Conservation (phyloP, 2,888 invertebrate species). For the Diadegma fenestrale region DNA sequence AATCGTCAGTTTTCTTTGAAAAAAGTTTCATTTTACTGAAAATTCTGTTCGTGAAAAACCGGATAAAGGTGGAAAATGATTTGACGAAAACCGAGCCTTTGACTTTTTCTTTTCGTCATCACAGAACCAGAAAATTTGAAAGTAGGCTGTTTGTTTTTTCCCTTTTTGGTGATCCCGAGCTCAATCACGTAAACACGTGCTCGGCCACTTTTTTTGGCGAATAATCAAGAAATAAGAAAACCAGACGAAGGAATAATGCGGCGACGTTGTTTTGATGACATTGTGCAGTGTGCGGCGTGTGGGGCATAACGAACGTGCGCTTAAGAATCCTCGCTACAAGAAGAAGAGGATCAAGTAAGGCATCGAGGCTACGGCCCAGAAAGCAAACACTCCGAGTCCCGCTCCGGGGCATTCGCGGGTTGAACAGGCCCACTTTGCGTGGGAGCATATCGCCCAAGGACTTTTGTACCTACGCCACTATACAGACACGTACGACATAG, state of each 20-base stretch:
- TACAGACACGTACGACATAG: conserved; percentile 46
- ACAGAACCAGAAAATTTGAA: neutral
- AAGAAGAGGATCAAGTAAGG: conserved; percentile 64
- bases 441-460: conserved; percentile 70
- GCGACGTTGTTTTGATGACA: conserved; percentile 24
- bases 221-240: conserved; percentile 30
- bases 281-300: conserved; percentile 22
- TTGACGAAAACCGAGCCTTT: neutral
- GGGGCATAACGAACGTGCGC: conserved; percentile 19
- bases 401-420: conserved; percentile 49
- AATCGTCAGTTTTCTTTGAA: neutral
- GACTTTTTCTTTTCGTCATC: neutral
- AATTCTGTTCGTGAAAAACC: neutral
- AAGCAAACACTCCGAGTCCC: conserved; percentile 59
- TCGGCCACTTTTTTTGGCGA: conserved; percentile 13
- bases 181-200: neutral
- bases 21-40: neutral
- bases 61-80: neutral
- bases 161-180: neutral
- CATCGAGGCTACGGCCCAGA: conserved; percentile 70
- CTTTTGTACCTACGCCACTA: conserved; percentile 40
- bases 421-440: conserved; percentile 70
- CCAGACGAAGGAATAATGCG: conserved; percentile 32
- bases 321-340: conserved; percentile 12
- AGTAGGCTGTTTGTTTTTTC: neutral